These are phyloP conservation scores for Hermatobates lingyangjiaoensis DNA, from an alignment of 1,140 invertebrate species.

Conservation along the genomic window DNA sequence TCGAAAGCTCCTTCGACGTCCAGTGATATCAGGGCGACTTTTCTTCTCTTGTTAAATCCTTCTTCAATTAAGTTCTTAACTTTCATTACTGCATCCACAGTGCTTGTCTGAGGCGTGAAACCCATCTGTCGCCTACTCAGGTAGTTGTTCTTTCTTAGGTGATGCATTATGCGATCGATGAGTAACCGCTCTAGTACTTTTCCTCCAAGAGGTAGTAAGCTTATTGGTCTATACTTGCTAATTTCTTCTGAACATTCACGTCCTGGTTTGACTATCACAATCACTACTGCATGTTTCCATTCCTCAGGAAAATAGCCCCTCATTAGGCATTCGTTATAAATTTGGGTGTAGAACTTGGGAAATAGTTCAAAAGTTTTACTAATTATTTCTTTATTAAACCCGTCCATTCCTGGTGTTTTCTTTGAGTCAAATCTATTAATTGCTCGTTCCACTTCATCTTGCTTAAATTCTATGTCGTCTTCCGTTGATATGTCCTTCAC, in stretches of 20 bases:
- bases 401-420: too few relatives aligned
- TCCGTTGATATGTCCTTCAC: too few relatives aligned
- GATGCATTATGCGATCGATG: slow-evolving; percentile 1
- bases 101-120: background rate
- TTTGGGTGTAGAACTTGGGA: too few relatives aligned
- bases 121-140: background rate
- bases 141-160: background rate
- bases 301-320: background rate
- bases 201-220: background rate
- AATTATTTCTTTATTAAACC: too few relatives aligned
- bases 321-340: background rate
- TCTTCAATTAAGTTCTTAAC: background rate
- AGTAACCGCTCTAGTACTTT: slow-evolving; percentile 1
- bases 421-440: too few relatives aligned
- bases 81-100: background rate
- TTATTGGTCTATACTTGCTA: background rate
- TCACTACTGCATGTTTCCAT: background rate
- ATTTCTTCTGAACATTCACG: background rate
- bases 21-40: background rate
- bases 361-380: too few relatives aligned
- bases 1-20: background rate
- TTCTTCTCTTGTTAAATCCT: background rate
- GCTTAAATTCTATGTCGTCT: too few relatives aligned
- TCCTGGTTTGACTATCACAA: background rate
- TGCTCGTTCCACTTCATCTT: too few relatives aligned